Base-by-base conservation (phyloP, 2,797 vertebrate species). In the Myiothlypis coronata region DNA sequence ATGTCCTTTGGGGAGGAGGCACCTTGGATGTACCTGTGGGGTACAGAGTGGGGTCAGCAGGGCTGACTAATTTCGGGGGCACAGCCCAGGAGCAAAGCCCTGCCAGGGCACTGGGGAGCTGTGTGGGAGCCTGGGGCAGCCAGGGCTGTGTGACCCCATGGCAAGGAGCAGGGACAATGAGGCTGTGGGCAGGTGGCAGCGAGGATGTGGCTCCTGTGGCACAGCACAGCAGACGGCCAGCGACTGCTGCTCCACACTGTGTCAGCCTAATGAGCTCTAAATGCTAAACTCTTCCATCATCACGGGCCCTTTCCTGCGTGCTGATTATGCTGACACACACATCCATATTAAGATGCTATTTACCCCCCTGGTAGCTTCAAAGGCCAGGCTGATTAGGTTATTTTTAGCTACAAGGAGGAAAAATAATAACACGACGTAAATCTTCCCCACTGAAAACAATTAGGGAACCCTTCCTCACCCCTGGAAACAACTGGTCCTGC, bases 1-100 rank as follows among this genome's bases (percentile, higher is more conserved):
- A 99, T 99, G 98, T 99, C 99, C 97, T 99, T 99, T 23, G 99
- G 99, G 55, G 99, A 99, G 0, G 99, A 99, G 59, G 99, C 99
- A 4, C 99, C 99, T 96, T 99, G 99, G 96, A 99, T 99, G 94
- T 99, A 99, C 99, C 99, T 99, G 98, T 6, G 4, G 72, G 80
- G 32, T 15, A 19, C 0, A 81, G 22, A 79, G 35, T 0, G 20
- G 12, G 21, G 15, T 92, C 72, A 85, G 55, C 0, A 3, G 13
- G 17, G 4, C 44, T 0, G 0, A 15, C 16, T 72, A 8, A 20
- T 63, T 71, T 10, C 0, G 0, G 14, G 20, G 14, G 46, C 5
- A 2, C 52, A 82, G 28, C 21, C 46, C 49, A 27, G 9, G 60
- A 78, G 39, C 2, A 4, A 53, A 77, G 55, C 75, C 23, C 56